phyloP scores from a whole-genome alignment of 1,140 invertebrate species.

The Orussus abietinus region DNA sequence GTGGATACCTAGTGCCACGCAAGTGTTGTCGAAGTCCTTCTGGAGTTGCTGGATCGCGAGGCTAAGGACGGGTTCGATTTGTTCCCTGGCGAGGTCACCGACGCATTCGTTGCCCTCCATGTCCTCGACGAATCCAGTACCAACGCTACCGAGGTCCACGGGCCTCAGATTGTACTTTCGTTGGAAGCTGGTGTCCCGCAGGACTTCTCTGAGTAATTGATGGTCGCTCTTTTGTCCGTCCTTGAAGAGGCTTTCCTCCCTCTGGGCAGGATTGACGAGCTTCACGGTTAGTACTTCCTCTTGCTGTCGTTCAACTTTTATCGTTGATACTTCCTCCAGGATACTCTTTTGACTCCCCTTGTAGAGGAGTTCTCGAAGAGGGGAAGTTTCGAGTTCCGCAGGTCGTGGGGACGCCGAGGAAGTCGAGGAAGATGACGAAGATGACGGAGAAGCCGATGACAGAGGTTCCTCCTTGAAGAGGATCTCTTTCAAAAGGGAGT shows the following conservation, averaged over 20 bases:
- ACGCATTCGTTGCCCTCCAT: constrained; percentile 51
- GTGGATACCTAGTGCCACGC: constrained; percentile 78
- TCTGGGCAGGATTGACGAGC: constrained; percentile 24
- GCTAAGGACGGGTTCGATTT: constrained; percentile 79
- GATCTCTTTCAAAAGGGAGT: constrained; percentile 41
- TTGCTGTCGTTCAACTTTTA: constrained; percentile 15
- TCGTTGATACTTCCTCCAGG: neutral
- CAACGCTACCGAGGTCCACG: constrained; percentile 61
- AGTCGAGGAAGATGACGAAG: constrained; percentile 13
- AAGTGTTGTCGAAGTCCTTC: constrained; percentile 80
- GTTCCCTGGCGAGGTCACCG: constrained; percentile 63
- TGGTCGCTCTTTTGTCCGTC: constrained; percentile 58
- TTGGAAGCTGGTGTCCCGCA: constrained; percentile 79
- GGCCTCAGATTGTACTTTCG: constrained; percentile 75
- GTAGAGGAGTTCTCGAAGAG: constrained; percentile 40
- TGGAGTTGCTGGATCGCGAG: constrained; percentile 82
- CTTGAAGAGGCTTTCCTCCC: constrained; percentile 39
- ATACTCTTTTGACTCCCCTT: constrained; percentile 17
- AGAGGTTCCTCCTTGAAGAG: constrained; percentile 44
- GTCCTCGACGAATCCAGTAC: constrained; percentile 56
- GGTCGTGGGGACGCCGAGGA: constrained; percentile 25
- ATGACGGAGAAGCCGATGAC: constrained; percentile 9
- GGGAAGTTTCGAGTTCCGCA: constrained; percentile 35
- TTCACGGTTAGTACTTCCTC: constrained; percentile 10
- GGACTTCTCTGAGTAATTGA: constrained; percentile 72